Base-by-base conservation (phyloP, 2,113 vertebrate species). In the Miniopterus natalensis region DNA sequence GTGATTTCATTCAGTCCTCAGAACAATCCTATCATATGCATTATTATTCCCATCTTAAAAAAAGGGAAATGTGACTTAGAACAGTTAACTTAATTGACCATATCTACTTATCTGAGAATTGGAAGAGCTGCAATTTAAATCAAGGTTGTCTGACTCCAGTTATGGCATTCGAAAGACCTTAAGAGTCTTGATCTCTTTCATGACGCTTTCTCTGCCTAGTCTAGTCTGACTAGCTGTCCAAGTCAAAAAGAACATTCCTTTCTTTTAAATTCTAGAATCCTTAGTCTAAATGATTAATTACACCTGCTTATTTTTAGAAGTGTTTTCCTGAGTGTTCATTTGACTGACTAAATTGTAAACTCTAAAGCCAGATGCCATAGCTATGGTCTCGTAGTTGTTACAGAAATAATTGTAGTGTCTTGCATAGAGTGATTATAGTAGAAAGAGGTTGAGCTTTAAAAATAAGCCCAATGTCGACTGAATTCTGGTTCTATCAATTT, bases 1-100 rank as follows among this genome's bases (percentile, higher is more conserved):
- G 23, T 73, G 80, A 93, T 89, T 96, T 94, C 21, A 68, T 55
- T 94, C 61, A 94, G 81, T 49, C 15, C 42, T 88, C 20, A 27
- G 49, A 75, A 84, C 6, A 90, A 27, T 81, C 18, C 15, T 70
- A 17, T 63, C 31, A 63, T n/a, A 68, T 80, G 66, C 2, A 71
- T 75, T 84, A 23, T 71, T 71, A 92, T 92, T 87, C 18, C 59
- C 29, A 77, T 91, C 81, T 88, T 73, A 92, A 89, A 86, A 77
- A 23, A 88, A 79, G 57, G 51, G 93, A 65, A 83, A 77, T 81
- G 55, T 80, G 25, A 42, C 29, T 87, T 71, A 65, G 29, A 81
- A 71, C 9, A 92, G 2, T 51, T 92, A 85, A 53, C 17, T 27
- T 86, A 70, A 84, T 91, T 66, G 3, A 8, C 17, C 20, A 6